Base-by-base conservation (phyloP, 2,888 invertebrate genomes). In the Nyleta sp. region DNA sequence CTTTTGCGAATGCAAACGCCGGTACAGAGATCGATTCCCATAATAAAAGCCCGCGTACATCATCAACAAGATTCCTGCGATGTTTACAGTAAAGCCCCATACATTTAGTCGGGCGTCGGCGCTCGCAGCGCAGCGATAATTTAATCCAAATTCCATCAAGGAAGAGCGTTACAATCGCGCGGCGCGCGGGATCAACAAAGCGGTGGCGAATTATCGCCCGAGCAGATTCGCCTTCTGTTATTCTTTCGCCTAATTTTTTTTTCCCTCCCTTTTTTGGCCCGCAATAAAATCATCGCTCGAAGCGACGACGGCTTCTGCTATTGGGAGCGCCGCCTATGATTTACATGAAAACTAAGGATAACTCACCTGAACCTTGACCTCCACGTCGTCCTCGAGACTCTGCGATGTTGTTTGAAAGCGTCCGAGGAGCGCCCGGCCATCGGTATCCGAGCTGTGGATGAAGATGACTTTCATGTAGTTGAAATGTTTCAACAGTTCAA, bases 371-470 rank as follows among this genome's bases (percentile, higher is more conserved):
- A 98, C 98, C 92, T 97, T 97, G 70, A 98, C 96, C 90, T 98
- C 97, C 11, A 96, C 95, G 87, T 97, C 96, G 88, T 98, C 98
- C 89, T 97, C 96, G 81, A 96, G 93, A 87, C 95, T 97, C 91
- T 97, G 97, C 0, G 98, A 98, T 55, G 97, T 96, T 11, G 97
- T 97, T 91, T 98, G 98, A 91, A 99, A 98, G 79, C 97, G 93
- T 80, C 98, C 98, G 64, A 98, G 93, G 77, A 98, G 94, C 24
- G 98, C 97, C 84, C 98, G 93, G 2, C 99, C 99, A 90, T 99
- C 98, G 11, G 98, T 97, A 91, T 98, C 98, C 31, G 98, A 97
- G 88, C 97, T 97, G 91, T 98, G 98, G 83, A 99, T 97, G 87
- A 99, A 96, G 85, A 98, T 96, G 50, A 99, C 95, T 91, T 97